Base-by-base conservation (phyloP, 2,113 vertebrate species). In the Hystrix brachyura region DNA sequence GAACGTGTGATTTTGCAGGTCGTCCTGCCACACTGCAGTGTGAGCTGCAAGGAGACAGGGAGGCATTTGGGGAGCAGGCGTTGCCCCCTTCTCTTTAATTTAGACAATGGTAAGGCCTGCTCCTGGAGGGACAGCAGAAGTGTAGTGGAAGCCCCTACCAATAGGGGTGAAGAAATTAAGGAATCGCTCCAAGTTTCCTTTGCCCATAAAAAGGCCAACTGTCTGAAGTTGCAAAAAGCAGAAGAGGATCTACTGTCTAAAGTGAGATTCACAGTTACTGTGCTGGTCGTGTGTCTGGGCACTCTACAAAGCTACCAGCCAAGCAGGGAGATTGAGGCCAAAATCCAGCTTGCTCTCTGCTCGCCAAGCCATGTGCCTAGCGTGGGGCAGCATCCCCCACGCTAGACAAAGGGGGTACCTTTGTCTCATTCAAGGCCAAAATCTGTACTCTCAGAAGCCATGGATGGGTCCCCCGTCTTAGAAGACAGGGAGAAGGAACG, bases 1-100 rank as follows among this genome's bases (percentile, higher is more conserved):
- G 65, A 98, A 90, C 0, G 95, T 97, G 91, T 98, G 96, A 95
- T 98, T 98, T 25, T 94, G 96, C 46, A 83, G 57, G 5, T 60
- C 87, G 0, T 94, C 84, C 43, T 0, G 29, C 94, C 93, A 67
- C 19, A 13, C 43, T 1, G 59, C 43, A 25, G 65, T 5, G 15
- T 81, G 18, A 15, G 27, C 96, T 98, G 95, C 83, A 84, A 74
- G 51, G 62, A 59, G n/a, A 97, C 59, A n/a, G 27, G 48, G 11
- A 0, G 1, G 4, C 27, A 13, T 95, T 90, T 83, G 55, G 60
- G 8, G 87, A 32, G 65, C 0, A 15, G n/a, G 4, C 14, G 32
- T 14, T 34, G 19, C 17, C 2, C 69, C 21, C 32, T 34, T 53
- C 64, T 80, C n/a, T 59, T 34, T 18, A 93, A 32, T 15, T 51